Evolutionary conservation across 2,888 invertebrate species (phyloP).

Genomic region (Cloeon dipterum): DNA sequence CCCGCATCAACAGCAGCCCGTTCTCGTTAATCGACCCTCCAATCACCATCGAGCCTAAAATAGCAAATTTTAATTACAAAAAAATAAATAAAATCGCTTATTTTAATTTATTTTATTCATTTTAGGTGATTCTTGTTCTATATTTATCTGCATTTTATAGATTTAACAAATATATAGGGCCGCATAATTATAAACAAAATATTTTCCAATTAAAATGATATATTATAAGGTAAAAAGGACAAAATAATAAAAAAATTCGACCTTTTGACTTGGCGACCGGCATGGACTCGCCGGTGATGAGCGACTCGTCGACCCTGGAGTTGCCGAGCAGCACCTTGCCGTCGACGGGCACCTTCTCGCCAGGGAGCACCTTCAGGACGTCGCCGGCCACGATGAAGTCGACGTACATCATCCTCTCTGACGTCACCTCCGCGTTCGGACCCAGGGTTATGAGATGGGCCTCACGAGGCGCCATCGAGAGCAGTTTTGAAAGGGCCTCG

Average conservation of each 20-base stretch:
- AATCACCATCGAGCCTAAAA: slow-evolving; percentile 66
- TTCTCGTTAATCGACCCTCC: slow-evolving; percentile 95
- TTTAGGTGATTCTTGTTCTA: too few relatives aligned
- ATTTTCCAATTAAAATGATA: too few relatives aligned
- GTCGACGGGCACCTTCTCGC: slow-evolving; percentile 61
- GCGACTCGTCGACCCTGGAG: slow-evolving; percentile 85
- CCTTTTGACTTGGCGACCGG: slow-evolving; percentile 71
- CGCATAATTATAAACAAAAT: too few relatives aligned
- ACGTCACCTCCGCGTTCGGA: slow-evolving; percentile 35
- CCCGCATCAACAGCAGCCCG: slow-evolving; percentile 67
- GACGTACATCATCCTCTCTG: slow-evolving; percentile 61
- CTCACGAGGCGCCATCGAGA: slow-evolving; percentile 89
- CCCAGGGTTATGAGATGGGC: slow-evolving; percentile 68
- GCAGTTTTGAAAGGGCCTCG: slow-evolving; percentile 78
- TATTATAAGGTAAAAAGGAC: too few relatives aligned
- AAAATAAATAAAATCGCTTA: too few relatives aligned
- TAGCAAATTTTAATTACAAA: too few relatives aligned
- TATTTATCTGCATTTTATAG: too few relatives aligned
- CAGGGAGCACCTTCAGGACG: slow-evolving; percentile 32
- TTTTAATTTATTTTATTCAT: too few relatives aligned
- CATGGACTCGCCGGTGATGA: slow-evolving; percentile 96
- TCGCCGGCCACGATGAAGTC: slow-evolving; percentile 88
- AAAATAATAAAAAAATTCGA: too few relatives aligned
- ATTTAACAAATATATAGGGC: too few relatives aligned
- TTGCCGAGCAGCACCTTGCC: slow-evolving; percentile 73